Conservation (phyloP, 2,888 invertebrate species). For the Neoscelio sp. region DNA sequence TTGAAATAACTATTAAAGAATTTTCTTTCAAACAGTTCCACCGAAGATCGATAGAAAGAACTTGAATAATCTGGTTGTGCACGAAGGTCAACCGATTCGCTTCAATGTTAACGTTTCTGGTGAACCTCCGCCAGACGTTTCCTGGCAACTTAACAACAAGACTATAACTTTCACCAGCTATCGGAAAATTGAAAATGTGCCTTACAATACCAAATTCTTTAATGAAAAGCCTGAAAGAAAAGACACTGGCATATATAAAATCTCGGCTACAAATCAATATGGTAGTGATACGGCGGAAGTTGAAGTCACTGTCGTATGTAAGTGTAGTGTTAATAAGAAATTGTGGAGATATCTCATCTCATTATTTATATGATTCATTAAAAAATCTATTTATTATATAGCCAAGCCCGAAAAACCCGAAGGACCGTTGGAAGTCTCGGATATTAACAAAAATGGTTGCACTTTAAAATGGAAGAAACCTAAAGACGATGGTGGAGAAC, state of each 20-base stretch:
- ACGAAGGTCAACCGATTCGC: slow-evolving; percentile 95
- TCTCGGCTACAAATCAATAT: slow-evolving; percentile 93
- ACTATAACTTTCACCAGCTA: slow-evolving; percentile 86
- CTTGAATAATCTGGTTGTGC: slow-evolving; percentile 93
- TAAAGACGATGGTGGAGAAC: slow-evolving; percentile 97
- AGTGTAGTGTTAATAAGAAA: slow-evolving; percentile 82
- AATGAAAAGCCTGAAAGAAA: slow-evolving; percentile 94
- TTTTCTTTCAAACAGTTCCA: slow-evolving; percentile 87
- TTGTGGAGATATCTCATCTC: slow-evolving; percentile 18
- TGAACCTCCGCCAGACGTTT: slow-evolving; percentile 95
- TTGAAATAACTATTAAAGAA: slow-evolving; percentile 75
- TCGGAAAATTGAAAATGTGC: slow-evolving; percentile 90
- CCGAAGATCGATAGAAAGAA: slow-evolving; percentile 98
- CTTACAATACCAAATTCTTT: slow-evolving; percentile 94
- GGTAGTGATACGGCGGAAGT: slow-evolving; percentile 96
- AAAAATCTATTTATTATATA: no score
- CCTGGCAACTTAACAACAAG: slow-evolving; percentile 94
- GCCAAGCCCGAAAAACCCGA: slow-evolving; percentile 95
- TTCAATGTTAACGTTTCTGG: slow-evolving; percentile 95
- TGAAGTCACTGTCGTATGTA: slow-evolving; percentile 94
- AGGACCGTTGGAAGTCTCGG: slow-evolving; percentile 95
- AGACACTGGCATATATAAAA: slow-evolving; percentile 95
- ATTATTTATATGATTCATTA: slow-evolving; percentile 43
- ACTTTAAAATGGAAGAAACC: slow-evolving; percentile 97
- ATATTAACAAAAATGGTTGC: slow-evolving; percentile 96